Percentiles rank a stretch among this genome's conserved stretches.
phyloP scores from a whole-genome alignment of 2,888 invertebrate species.

The Rhingia rostrata region DNA sequence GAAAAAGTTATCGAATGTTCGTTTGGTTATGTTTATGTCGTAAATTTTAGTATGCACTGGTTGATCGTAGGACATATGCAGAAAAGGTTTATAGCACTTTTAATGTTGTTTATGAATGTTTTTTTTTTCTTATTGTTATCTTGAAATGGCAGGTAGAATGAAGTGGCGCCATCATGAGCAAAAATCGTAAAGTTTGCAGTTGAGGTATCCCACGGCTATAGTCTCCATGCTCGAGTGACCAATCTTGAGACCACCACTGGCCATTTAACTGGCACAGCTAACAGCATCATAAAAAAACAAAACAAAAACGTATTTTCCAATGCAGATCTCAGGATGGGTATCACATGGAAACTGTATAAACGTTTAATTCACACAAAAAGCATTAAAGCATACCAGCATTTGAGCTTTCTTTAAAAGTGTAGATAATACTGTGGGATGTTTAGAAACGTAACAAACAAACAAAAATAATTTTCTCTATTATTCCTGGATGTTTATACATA shows the following conservation, averaged over 20 bases:
- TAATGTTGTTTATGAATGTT: slow-evolving; percentile 68
- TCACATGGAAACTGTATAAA: slow-evolving; percentile 16
- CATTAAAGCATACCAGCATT: slow-evolving; percentile 14
- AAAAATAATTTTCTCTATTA: not conserved
- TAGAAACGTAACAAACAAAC: not conserved
- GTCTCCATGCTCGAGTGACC: slow-evolving; percentile 11
- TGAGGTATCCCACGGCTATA: slow-evolving; percentile 37
- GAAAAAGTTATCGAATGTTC: slow-evolving; percentile 60
- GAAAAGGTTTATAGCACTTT: slow-evolving; percentile 69
- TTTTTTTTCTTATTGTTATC: slow-evolving; percentile 37
- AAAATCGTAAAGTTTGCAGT: slow-evolving; percentile 63
- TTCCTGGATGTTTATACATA: slow-evolving; percentile 15
- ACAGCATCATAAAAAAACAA: slow-evolving; percentile 34
- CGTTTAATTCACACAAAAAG: slow-evolving; percentile 39
- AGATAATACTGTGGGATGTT: slow-evolving; percentile 10
- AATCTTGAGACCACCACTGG: slow-evolving; percentile 34
- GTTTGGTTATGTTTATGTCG: slow-evolving; percentile 40
- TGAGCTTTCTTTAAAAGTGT: slow-evolving; percentile 19
- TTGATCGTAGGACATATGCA: slow-evolving; percentile 63
- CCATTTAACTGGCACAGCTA: slow-evolving; percentile 25
- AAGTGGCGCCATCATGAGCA: slow-evolving; percentile 67
- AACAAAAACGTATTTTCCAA: slow-evolving; percentile 48
- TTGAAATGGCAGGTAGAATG: slow-evolving; percentile 53
- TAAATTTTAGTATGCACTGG: slow-evolving; percentile 56
- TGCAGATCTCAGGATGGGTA: slow-evolving; percentile 35